phyloP scores from a whole-genome alignment of 1,140 invertebrate genomes.

The Caenorhabditis briggsae region DNA sequence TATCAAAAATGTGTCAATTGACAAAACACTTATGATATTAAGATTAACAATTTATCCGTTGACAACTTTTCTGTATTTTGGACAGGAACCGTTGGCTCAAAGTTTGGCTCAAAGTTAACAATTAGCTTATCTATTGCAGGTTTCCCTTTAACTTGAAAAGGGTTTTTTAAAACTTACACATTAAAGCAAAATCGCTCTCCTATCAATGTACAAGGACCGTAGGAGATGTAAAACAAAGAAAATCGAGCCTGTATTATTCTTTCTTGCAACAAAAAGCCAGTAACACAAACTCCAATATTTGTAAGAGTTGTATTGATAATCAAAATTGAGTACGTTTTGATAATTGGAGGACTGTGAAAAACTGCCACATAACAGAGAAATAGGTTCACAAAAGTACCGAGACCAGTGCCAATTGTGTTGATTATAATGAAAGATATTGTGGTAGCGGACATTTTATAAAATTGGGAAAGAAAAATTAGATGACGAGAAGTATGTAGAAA shows the following conservation, averaged over 20 bases:
- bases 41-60: too few species aligned
- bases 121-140: too few species aligned
- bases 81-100: too few species aligned
- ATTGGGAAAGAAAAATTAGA: not conserved
- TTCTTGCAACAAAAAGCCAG: conserved; percentile 37
- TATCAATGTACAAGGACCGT: conserved; percentile 31
- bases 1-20: too few species aligned
- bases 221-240: conserved; percentile 31
- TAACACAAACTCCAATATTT: conserved; percentile 12
- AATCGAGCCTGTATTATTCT: conserved; percentile 33
- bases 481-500: not conserved
- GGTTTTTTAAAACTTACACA: conserved; percentile 19
- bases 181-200: conserved; percentile 30
- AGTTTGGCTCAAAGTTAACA: too few species aligned
- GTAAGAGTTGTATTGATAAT: conserved; percentile 37
- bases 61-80: too few species aligned
- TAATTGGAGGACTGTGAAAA: conserved; percentile 27
- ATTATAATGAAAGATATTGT: not conserved
- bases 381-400: not conserved
- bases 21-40: too few species aligned
- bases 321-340: conserved; percentile 45
- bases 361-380: conserved; percentile 26
- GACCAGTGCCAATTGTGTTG: not conserved
- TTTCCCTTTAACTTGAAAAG: too few species aligned
- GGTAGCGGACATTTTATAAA: not conserved